Percentiles rank a stretch among this genome's conserved stretches.
Evolutionary conservation across 2,888 invertebrate species (phyloP).

Genomic region (Noctua fimbriata): DNA sequence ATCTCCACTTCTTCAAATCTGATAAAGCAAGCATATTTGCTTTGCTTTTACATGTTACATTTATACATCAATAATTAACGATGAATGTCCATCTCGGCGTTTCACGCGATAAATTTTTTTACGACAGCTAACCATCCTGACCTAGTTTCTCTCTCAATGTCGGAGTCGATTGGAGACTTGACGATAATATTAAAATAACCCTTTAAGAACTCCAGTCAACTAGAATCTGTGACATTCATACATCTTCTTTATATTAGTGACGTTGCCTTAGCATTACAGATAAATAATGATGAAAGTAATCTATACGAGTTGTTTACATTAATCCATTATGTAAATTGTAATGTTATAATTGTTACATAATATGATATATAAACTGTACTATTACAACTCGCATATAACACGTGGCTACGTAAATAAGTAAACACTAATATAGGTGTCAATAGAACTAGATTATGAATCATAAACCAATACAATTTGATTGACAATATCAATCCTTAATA

Average conservation of each 20-base stretch:
- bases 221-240: conserved; percentile 19
- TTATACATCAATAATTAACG: conserved; percentile 4
- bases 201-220: conserved; percentile 25
- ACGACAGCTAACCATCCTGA: conserved; percentile 30
- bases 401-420: conserved; percentile 17
- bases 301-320: conserved; percentile 22
- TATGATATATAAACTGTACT: conserved; percentile 16
- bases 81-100: conserved; percentile 12
- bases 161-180: conserved; percentile 29
- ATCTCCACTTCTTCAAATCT: not conserved
- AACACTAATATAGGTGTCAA: conserved; percentile 19
- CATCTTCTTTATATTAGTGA: not conserved
- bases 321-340: conserved; percentile 18
- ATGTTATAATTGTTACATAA: conserved; percentile 44
- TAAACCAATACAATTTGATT: conserved; percentile 34
- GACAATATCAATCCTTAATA: conserved; percentile 44
- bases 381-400: conserved; percentile 42
- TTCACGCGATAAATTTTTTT: conserved; percentile 33
- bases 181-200: conserved; percentile 41
- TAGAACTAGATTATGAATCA: conserved; percentile 23
- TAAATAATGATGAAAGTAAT: conserved; percentile 35
- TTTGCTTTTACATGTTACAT: not conserved
- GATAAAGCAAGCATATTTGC: conserved; percentile 7
- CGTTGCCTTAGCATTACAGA: conserved; percentile 5
- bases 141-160: conserved; percentile 44